These are phyloP conservation scores for Stenoptilia bipunctidactyla DNA, from an alignment of 2,888 invertebrate species.

Conservation along the genomic window DNA sequence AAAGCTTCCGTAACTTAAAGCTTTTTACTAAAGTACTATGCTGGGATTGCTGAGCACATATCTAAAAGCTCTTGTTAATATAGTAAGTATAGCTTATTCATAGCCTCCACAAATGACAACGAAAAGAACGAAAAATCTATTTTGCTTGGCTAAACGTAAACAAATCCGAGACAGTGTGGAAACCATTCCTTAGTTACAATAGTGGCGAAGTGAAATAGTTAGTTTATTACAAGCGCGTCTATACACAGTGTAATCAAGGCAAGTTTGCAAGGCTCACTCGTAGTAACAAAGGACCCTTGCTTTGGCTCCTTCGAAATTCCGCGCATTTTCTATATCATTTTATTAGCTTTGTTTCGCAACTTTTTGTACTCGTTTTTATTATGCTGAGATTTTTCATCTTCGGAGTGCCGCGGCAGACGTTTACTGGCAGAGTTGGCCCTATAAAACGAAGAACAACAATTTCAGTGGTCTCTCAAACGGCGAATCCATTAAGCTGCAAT, in stretches of 20 bases:
- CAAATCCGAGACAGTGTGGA: too few species aligned
- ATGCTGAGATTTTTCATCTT: conserved; percentile 29
- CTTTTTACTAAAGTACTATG: too few species aligned
- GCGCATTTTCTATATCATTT: conserved; percentile 45
- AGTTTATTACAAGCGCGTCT: conserved; percentile 26
- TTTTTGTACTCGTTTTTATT: conserved; percentile 29
- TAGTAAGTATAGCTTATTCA: too few species aligned
- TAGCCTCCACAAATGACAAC: neutral
- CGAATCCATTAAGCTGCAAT: neutral
- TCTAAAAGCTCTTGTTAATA: too few species aligned
- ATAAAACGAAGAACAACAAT: neutral
- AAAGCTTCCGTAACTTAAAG: too few species aligned
- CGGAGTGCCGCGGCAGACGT: neutral
- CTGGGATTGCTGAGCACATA: too few species aligned
- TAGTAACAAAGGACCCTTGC: conserved; percentile 41
- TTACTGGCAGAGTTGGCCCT: neutral
- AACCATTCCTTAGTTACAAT: conserved; percentile 3
- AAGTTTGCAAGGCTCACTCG: conserved; percentile 21
- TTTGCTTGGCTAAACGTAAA: too few species aligned
- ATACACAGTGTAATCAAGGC: conserved; percentile 32
- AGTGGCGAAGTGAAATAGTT: conserved; percentile 22
- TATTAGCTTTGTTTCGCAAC: conserved; percentile 49
- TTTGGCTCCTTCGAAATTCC: conserved; percentile 41
- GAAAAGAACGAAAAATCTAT: too few species aligned
- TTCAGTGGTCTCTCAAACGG: neutral